These are phyloP conservation scores for Xenentodon cancila DNA, from an alignment of 2,797 vertebrate species.

Conservation along the genomic window DNA sequence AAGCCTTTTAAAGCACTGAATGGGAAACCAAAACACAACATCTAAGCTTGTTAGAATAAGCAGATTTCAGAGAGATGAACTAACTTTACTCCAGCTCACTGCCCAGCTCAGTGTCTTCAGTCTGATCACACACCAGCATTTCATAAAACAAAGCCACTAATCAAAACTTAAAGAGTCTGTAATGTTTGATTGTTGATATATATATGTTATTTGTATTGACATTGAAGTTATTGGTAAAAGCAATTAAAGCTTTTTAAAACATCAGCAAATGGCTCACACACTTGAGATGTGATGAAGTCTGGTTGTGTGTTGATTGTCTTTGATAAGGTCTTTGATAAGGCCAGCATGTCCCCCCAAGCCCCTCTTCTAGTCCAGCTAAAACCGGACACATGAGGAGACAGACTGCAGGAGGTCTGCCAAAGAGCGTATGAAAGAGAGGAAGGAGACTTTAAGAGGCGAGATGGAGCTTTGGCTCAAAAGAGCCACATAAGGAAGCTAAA, in stretches of 20 bases:
- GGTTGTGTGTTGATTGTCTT: conserved; percentile 9
- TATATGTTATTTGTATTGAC: too few relatives aligned
- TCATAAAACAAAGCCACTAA: conserved; percentile 16
- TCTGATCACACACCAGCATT: conserved; percentile 32
- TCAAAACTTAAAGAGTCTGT: background rate
- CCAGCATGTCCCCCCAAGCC: conserved; percentile 12
- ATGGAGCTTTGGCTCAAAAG: conserved; percentile 20
- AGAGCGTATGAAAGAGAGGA: conserved; percentile 15
- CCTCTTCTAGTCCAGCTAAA: conserved; percentile 14
- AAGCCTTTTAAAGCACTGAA: conserved; percentile 51
- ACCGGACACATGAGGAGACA: conserved; percentile 43
- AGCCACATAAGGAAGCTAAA: conserved; percentile 11
- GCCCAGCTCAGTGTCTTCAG: conserved; percentile 27
- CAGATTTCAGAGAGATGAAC: conserved; percentile 79
- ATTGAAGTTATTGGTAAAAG: too few relatives aligned
- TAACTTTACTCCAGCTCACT: conserved; percentile 73
- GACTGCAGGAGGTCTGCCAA: conserved; percentile 43
- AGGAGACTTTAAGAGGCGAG: conserved; percentile 1
- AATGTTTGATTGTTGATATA: background rate
- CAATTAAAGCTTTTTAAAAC: too few relatives aligned
- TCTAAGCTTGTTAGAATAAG: conserved; percentile 82
- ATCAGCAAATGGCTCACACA: too few relatives aligned
- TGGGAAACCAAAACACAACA: conserved; percentile 65
- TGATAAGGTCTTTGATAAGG: conserved; percentile 29
- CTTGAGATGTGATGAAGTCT: background rate